Conservation (phyloP, 1,140 invertebrate species). For the Drosophila orosa region DNA sequence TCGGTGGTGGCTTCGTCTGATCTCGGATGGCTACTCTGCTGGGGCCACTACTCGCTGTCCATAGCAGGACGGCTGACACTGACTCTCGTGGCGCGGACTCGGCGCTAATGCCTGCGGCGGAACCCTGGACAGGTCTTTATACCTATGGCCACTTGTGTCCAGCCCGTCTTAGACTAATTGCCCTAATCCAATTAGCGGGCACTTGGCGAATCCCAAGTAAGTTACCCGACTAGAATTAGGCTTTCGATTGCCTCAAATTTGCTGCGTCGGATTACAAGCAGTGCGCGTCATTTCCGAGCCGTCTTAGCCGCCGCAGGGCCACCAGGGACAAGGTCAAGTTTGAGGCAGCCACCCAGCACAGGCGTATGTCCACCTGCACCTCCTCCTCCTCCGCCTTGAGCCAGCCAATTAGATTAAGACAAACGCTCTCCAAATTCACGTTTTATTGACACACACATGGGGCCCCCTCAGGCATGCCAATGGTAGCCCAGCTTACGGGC, state of each 20-base stretch:
- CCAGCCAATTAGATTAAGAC: constrained; percentile 71
- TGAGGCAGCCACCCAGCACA: constrained; percentile 44
- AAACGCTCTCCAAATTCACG: constrained; percentile 61
- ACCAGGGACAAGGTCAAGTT: constrained; percentile 70
- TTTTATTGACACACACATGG: constrained; percentile 60
- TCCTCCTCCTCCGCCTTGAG: background rate
- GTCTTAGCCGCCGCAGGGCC: constrained; percentile 32
- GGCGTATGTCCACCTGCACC: background rate
- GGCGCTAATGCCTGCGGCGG: constrained; percentile 58
- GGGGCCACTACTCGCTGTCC: constrained; percentile 65
- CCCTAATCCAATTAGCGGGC: constrained; percentile 71
- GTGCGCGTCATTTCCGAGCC: constrained; percentile 29
- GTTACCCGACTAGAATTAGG: constrained; percentile 47
- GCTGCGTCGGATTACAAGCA: constrained; percentile 62
- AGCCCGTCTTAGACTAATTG: constrained; percentile 73
- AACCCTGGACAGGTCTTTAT: constrained; percentile 48
- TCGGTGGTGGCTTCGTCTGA: constrained; percentile 56
- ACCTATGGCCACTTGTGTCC: constrained; percentile 60
- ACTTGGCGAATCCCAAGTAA: constrained; percentile 72
- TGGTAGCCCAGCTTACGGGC: constrained; percentile 64
- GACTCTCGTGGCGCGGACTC: constrained; percentile 50
- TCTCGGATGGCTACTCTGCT: constrained; percentile 36
- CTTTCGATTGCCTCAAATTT: constrained; percentile 66
- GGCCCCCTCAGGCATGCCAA: constrained; percentile 57
- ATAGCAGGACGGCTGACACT: constrained; percentile 47